Base-by-base conservation (phyloP, 2,113 vertebrate species). In the Erythrolamprus reginae region DNA sequence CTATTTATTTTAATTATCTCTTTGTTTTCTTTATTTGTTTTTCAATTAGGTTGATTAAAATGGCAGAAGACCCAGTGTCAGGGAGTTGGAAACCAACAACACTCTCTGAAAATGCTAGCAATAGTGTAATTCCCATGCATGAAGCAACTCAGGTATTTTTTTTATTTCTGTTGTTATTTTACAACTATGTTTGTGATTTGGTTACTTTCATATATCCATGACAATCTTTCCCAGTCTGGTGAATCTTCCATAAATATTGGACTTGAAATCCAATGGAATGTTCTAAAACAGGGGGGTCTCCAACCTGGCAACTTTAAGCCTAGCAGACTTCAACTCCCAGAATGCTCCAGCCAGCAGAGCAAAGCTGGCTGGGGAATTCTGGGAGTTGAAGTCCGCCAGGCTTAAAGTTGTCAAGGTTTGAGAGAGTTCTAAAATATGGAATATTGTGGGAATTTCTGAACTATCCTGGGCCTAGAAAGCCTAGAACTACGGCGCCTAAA, bases 91-190 rank as follows among this genome's bases (percentile, higher is more conserved):
- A 94, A 55, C 33, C 65, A 19, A 87, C 88, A 58, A 84, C 92
- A 23, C 84, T 61, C 53, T 53, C 95, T 89, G 2, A 84, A 10
- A 55, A 45, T 38, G 65, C 65, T 38, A 77, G 33, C 89, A 93
- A 92, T 87, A 89, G 50, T 6, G 53, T 53, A 77, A 92, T 93
- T 86, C 86, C 87, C 2, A 42, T 87, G 38, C 13, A 28, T 28
- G 87, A 90, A 56, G 89, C 50, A 92, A 92, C 8, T 2, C 88
- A 97, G 96, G 97, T 97, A 96, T 61, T 58, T 58, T 7, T 61
- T 58, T 70, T 70, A 15, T 70, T 70, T 15, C 17, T 70, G 13
- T 33, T 77, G 13, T 38, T 77, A 19, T 77, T 77, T 38, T 77
- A 77, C 6, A 9, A 38, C 15, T 38, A 19, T 38, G 12, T 65